A percentile compares a stretch with the other conserved stretches of the same genome.
These are phyloP conservation scores for Hymenopus coronatus DNA, from an alignment of 2,888 invertebrate species.

Conservation along the genomic window DNA sequence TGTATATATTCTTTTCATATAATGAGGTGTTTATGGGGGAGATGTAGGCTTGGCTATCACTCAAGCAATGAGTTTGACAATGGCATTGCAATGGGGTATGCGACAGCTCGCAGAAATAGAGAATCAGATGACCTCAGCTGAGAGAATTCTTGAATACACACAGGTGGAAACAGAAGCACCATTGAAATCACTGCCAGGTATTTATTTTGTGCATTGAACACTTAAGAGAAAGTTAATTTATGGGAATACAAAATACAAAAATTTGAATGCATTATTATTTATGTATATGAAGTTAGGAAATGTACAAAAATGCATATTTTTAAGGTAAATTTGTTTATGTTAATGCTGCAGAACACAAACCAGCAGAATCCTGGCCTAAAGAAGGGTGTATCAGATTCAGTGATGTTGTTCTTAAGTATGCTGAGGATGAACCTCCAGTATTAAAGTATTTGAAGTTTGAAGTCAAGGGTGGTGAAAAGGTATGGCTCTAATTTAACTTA, in stretches of 20 bases:
- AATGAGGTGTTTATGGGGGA: constrained; percentile 35
- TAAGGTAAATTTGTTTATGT: background rate
- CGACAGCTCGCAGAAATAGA: constrained; percentile 52
- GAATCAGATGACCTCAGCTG: constrained; percentile 47
- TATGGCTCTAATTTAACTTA: constrained; percentile 30
- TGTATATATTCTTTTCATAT: background rate
- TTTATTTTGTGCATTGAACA: background rate
- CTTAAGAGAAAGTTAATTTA: too few species aligned
- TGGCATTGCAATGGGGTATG: constrained; percentile 54
- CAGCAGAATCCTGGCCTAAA: constrained; percentile 38
- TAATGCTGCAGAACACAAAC: constrained; percentile 35
- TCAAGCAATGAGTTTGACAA: constrained; percentile 47
- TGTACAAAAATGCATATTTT: too few species aligned
- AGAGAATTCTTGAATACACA: constrained; percentile 53
- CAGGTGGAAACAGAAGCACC: constrained; percentile 47
- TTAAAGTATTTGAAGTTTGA: constrained; percentile 48
- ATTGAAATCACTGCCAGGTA: constrained; percentile 39
- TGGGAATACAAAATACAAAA: too few species aligned
- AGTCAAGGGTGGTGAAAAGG: constrained; percentile 47
- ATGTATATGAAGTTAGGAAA: too few species aligned
- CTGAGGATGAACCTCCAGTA: constrained; percentile 48
- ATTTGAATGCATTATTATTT: too few species aligned
- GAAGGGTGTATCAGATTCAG: constrained; percentile 43
- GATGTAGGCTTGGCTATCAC: constrained; percentile 44
- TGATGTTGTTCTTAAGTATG: constrained; percentile 50